Percentiles rank a stretch among this genome's conserved stretches.
phyloP scores from a whole-genome alignment of 2,888 invertebrate species.

The Oscheius onirici region DNA sequence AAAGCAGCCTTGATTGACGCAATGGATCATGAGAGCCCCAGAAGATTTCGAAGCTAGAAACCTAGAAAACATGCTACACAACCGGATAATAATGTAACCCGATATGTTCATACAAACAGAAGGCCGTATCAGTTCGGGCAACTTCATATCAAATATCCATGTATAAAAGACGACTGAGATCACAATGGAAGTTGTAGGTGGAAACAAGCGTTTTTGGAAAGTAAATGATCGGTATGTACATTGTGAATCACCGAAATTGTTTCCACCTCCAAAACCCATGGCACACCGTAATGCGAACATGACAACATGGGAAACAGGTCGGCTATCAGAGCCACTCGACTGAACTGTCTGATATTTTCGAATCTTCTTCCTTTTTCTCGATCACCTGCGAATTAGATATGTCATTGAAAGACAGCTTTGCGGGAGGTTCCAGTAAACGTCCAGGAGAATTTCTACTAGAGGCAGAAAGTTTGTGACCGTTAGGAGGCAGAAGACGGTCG shows the following conservation, averaged over 20 bases:
- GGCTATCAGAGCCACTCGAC: conserved; percentile 52
- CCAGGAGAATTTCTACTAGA: conserved; percentile 38
- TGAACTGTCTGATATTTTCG: conserved; percentile 47
- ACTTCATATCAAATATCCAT: conserved; percentile 15
- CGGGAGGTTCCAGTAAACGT: conserved; percentile 39
- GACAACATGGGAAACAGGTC: not conserved
- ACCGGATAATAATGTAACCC: conserved; percentile 22
- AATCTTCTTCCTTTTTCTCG: conserved; percentile 40
- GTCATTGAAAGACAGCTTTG: conserved; percentile 45
- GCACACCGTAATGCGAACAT: conserved; percentile 25
- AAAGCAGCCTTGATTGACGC: conserved; percentile 27
- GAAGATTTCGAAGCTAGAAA: not conserved
- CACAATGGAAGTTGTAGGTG: conserved; percentile 22
- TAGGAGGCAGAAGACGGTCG: conserved; percentile 37
- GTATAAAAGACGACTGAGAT: conserved; percentile 25
- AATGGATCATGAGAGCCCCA: conserved; percentile 5
- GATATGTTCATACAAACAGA: conserved; percentile 3
- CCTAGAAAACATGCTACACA: conserved; percentile 8
- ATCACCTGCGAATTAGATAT: conserved; percentile 46
- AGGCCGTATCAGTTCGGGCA: conserved; percentile 11
- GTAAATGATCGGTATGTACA: conserved; percentile 10
- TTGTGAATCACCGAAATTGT: not conserved
- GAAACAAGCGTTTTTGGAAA: not conserved
- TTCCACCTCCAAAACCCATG: conserved; percentile 23
- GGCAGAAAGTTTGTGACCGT: conserved; percentile 37